Conservation (phyloP, 2,888 invertebrate species). For the Dryocosmus kuriphilus region DNA sequence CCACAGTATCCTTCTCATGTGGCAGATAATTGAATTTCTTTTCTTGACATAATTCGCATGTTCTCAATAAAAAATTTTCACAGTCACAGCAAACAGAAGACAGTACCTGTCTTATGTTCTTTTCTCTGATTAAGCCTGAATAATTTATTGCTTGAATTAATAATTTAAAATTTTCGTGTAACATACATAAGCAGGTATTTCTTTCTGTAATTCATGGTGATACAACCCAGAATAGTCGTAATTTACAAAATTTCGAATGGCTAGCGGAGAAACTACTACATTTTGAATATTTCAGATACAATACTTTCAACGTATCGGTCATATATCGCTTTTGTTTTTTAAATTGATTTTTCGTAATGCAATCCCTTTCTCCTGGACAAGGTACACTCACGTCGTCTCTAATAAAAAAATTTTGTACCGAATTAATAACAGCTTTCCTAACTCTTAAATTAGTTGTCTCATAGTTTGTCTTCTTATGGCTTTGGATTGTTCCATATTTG, state of each 20-base stretch:
- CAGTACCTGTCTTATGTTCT: background rate
- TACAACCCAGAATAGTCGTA: slow-evolving; percentile 10
- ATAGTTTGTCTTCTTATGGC: background rate
- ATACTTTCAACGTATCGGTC: background rate
- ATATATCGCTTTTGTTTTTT: background rate
- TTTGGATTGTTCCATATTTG: background rate
- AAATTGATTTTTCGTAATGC: background rate
- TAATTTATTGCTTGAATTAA: background rate
- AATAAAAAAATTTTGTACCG: background rate
- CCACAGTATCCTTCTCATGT: background rate
- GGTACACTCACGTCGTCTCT: background rate
- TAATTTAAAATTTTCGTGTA: background rate
- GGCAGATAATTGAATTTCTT: background rate
- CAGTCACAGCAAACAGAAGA: slow-evolving; percentile 3
- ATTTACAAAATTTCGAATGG: slow-evolving; percentile 11
- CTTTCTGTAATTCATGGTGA: background rate
- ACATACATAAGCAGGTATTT: background rate
- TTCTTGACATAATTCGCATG: slow-evolving; percentile 11
- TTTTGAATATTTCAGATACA: background rate
- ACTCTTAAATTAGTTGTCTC: background rate
- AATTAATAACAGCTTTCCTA: background rate
- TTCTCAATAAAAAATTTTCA: slow-evolving; percentile 22
- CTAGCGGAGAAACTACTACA: background rate
- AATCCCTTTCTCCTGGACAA: background rate
- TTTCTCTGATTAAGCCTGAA: background rate